These are phyloP conservation scores for Apostichopus leukothele DNA, from an alignment of 53 echinoderm and acorn worm genomes.

Conservation along the genomic window DNA sequence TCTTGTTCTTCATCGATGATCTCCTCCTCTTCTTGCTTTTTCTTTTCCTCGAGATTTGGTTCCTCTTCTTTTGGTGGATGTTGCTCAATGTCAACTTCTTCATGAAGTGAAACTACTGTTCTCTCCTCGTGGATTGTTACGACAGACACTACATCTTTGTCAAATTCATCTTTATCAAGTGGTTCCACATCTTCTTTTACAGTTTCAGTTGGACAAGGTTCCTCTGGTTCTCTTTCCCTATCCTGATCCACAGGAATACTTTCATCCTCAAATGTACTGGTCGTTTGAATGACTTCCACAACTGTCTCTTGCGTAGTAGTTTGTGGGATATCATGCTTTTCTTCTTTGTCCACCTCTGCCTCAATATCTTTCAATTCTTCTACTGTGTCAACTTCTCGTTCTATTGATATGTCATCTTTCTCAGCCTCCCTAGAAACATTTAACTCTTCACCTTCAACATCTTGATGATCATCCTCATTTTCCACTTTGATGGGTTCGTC, in stretches of 20 bases:
- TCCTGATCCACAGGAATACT: slow-evolving; percentile 18
- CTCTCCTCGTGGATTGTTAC: not conserved
- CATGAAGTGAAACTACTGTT: not conserved
- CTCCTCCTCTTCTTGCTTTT: no score
- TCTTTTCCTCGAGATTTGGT: not conserved
- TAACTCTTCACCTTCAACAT: not conserved
- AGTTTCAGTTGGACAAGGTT: not conserved
- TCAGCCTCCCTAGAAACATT: not conserved
- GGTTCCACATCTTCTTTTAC: not conserved
- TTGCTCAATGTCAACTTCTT: not conserved
- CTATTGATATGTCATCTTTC: not conserved
- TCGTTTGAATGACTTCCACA: slow-evolving; percentile 41
- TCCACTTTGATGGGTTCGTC: not conserved
- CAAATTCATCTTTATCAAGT: slow-evolving; percentile 47
- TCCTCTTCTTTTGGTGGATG: not conserved
- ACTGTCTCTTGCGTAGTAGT: not conserved
- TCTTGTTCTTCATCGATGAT: not conserved
- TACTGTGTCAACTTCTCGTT: no score
- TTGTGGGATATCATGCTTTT: no score
- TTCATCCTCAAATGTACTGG: slow-evolving; percentile 13
- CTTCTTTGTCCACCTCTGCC: no score
- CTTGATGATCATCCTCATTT: not conserved
- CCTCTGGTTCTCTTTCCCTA: slow-evolving; percentile 12
- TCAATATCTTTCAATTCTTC: no score
- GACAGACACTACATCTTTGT: slow-evolving; percentile 41